These are phyloP conservation scores for Drosophila yooni DNA, from an alignment of 2,888 invertebrate genomes.

Conservation along the genomic window DNA sequence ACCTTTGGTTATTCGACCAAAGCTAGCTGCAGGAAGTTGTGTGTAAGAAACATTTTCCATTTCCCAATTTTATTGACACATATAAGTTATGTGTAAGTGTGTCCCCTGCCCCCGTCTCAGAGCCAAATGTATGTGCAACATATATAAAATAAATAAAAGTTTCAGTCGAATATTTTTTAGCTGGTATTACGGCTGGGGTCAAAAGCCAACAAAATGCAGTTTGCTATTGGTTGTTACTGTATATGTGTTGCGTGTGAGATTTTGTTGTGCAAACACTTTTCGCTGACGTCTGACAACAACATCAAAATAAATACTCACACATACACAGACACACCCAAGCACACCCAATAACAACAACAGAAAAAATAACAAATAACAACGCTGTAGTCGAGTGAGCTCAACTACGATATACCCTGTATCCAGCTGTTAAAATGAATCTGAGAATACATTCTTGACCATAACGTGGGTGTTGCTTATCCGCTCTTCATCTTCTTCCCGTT, in stretches of 20 bases:
- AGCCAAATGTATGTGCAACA: constrained; percentile 33
- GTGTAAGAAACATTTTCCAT: constrained; percentile 74
- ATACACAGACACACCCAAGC: constrained; percentile 5
- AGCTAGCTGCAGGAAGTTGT: constrained; percentile 45
- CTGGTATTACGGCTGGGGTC: constrained; percentile 36
- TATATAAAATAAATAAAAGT: constrained; percentile 74
- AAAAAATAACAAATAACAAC: background rate
- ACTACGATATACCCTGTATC: background rate
- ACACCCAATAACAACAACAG: constrained; percentile 5
- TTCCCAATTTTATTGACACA: constrained; percentile 73
- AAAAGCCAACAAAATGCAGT: constrained; percentile 56
- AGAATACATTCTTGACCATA: background rate
- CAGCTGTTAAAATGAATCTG: background rate
- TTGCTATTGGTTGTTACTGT: constrained; percentile 30
- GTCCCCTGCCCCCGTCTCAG: constrained; percentile 1
- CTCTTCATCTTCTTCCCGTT: background rate
- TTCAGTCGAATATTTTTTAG: constrained; percentile 59
- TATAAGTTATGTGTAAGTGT: constrained; percentile 23
- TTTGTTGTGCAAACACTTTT: constrained; percentile 71
- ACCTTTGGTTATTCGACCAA: constrained; percentile 36
- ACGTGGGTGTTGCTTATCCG: no score
- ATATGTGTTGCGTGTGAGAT: constrained; percentile 33
- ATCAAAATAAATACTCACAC: constrained; percentile 31
- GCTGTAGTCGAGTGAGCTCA: background rate
- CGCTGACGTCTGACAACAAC: constrained; percentile 64